These are phyloP conservation scores for Caenorhabditis sp. DNA, from an alignment of 2,888 invertebrate genomes.

Conservation along the genomic window DNA sequence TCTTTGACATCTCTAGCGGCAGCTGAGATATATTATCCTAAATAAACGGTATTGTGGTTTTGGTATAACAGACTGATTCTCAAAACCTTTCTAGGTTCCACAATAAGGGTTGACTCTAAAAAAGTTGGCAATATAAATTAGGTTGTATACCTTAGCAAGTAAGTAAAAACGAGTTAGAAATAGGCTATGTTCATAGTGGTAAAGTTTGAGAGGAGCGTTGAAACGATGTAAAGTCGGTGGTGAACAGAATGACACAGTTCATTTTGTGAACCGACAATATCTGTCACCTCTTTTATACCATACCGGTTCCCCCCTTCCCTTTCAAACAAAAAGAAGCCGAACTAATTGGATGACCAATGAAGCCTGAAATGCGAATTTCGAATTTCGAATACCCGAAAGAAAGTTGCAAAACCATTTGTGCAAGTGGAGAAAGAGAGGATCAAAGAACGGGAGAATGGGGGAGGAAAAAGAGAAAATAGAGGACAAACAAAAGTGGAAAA, in stretches of 20 bases:
- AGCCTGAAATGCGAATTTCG: background rate
- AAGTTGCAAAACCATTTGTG: background rate
- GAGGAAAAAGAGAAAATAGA: constrained; percentile 43
- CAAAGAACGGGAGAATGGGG: constrained; percentile 26
- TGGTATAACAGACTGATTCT: too few species aligned
- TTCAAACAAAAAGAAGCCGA: background rate
- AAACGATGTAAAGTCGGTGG: too few species aligned
- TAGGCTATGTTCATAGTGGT: background rate
- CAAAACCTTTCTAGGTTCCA: too few species aligned
- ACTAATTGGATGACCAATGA: background rate
- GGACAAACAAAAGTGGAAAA: constrained; percentile 1
- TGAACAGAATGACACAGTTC: constrained; percentile 43
- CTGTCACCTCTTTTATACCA: too few species aligned
- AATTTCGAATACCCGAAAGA: background rate
- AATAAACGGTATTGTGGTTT: too few species aligned
- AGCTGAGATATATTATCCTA: too few species aligned
- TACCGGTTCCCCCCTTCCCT: constrained; percentile 11
- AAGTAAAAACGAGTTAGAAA: background rate
- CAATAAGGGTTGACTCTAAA: too few species aligned
- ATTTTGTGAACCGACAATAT: constrained; percentile 32
- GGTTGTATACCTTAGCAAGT: too few species aligned
- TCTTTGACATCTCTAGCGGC: too few species aligned
- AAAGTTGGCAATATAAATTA: too few species aligned
- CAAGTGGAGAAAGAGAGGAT: constrained; percentile 1
- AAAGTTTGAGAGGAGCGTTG: background rate